Percentiles rank a stretch among this genome's conserved stretches.
phyloP scores from a whole-genome alignment of 2,888 invertebrate genomes.

The Augochlorella aurata region DNA sequence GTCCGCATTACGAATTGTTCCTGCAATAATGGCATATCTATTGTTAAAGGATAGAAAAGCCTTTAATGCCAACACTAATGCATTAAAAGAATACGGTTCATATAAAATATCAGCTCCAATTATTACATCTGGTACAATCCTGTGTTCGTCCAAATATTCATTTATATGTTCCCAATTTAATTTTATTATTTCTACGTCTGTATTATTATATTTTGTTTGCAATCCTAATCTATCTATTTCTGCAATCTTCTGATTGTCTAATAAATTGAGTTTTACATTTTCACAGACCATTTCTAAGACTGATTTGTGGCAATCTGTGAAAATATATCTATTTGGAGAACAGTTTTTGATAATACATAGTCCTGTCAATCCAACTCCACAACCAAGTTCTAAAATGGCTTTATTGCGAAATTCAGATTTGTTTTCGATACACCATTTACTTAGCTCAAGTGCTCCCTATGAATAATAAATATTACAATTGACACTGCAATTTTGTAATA shows the following conservation, averaged over 20 bases:
- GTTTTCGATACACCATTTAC: constrained; percentile 88
- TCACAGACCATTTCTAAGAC: constrained; percentile 86
- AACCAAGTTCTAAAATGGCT: constrained; percentile 88
- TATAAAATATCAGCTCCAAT: constrained; percentile 86
- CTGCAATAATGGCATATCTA: constrained; percentile 83
- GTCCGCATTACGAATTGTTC: constrained; percentile 86
- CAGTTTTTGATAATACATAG: constrained; percentile 85
- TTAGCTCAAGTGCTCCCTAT: constrained; percentile 87
- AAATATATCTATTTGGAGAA: constrained; percentile 83
- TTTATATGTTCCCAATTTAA: constrained; percentile 84
- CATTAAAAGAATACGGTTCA: constrained; percentile 83
- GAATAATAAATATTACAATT: constrained; percentile 66
- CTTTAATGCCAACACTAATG: constrained; percentile 82
- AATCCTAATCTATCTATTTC: constrained; percentile 51
- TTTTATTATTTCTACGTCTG: constrained; percentile 76
- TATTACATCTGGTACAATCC: constrained; percentile 81
- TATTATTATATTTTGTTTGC: constrained; percentile 52
- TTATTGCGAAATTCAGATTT: constrained; percentile 83
- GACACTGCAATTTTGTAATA: background rate
- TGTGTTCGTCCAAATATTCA: constrained; percentile 66
- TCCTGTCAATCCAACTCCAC: constrained; percentile 90
- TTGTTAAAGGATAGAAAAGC: constrained; percentile 75
- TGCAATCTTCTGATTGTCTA: background rate
- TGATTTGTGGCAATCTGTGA: constrained; percentile 88
- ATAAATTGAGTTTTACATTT: constrained; percentile 86